phyloP scores from a whole-genome alignment of 2,888 invertebrate genomes.

The Hymenopus coronatus region DNA sequence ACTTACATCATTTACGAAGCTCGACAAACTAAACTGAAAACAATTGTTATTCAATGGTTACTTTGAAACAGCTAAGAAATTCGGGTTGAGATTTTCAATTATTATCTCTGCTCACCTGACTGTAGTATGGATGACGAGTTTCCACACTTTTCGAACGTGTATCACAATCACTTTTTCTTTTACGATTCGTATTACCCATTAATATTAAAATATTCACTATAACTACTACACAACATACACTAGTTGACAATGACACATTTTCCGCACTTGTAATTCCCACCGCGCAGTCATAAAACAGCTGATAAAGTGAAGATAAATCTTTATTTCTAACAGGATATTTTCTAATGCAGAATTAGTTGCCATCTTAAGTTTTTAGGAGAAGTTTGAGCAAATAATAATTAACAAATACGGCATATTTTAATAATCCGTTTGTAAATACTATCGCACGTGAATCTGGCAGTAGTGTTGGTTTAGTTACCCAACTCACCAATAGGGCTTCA shows the following conservation, averaged over 20 bases:
- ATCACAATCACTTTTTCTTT: background rate
- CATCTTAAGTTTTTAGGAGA: too few species aligned
- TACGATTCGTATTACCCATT: conserved; percentile 25
- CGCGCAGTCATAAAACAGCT: background rate
- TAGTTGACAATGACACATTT: background rate
- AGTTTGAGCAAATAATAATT: too few species aligned
- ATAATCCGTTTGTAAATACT: too few species aligned
- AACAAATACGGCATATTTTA: too few species aligned
- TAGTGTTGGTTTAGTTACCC: too few species aligned
- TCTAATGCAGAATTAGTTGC: too few species aligned
- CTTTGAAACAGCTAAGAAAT: background rate
- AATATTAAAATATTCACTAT: background rate
- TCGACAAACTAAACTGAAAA: conserved; percentile 57
- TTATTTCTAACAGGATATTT: too few species aligned
- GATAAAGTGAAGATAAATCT: too few species aligned
- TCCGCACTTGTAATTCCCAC: background rate
- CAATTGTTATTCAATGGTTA: background rate
- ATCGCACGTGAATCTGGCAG: too few species aligned
- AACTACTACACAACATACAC: background rate
- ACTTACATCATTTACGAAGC: conserved; percentile 60
- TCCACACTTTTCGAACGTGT: background rate
- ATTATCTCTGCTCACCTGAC: conserved; percentile 20
- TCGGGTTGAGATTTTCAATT: background rate
- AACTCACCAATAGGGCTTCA: too few species aligned
- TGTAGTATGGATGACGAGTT: conserved; percentile 21